phyloP scores from a whole-genome alignment of 2,888 invertebrate genomes.

The Polydrusus cervinus region DNA sequence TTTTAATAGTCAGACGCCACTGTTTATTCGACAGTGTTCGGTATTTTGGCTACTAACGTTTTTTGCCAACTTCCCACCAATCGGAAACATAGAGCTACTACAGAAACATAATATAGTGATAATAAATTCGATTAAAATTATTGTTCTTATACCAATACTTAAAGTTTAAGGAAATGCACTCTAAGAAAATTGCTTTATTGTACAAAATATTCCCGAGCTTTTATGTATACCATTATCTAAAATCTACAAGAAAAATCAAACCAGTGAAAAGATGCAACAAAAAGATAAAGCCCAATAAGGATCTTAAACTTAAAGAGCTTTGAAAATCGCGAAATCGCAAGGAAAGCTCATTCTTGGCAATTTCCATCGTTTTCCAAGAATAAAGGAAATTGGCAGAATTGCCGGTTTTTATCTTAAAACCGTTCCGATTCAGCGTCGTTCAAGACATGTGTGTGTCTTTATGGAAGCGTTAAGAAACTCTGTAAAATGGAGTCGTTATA shows the following conservation, averaged over 20 bases:
- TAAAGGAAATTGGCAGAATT: slow-evolving; percentile 50
- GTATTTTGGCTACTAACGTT: too few relatives aligned
- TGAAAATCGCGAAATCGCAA: slow-evolving; percentile 47
- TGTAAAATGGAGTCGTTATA: slow-evolving; percentile 30
- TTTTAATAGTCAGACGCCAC: too few relatives aligned
- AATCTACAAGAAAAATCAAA: slow-evolving; percentile 32
- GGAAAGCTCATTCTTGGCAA: slow-evolving; percentile 46
- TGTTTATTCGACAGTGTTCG: too few relatives aligned
- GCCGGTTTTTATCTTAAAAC: slow-evolving; percentile 42
- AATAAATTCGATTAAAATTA: too few relatives aligned
- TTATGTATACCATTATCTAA: slow-evolving; percentile 12
- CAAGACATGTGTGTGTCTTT: slow-evolving; percentile 39
- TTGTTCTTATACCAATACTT: too few relatives aligned
- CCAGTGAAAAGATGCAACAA: slow-evolving; percentile 38
- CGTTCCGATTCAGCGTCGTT: slow-evolving; percentile 34
- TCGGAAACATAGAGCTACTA: too few relatives aligned
- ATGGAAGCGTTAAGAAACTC: slow-evolving; percentile 23
- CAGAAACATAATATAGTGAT: too few relatives aligned
- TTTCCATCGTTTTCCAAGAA: slow-evolving; percentile 45
- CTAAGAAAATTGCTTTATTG: not conserved
- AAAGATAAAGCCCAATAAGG: slow-evolving; percentile 48
- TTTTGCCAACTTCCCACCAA: too few relatives aligned
- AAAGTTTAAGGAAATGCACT: too few relatives aligned
- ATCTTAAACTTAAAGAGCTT: slow-evolving; percentile 45
- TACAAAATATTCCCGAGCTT: not conserved